phyloP scores from a whole-genome alignment of 2,797 vertebrate genomes.

The Cottoperca gobio region DNA sequence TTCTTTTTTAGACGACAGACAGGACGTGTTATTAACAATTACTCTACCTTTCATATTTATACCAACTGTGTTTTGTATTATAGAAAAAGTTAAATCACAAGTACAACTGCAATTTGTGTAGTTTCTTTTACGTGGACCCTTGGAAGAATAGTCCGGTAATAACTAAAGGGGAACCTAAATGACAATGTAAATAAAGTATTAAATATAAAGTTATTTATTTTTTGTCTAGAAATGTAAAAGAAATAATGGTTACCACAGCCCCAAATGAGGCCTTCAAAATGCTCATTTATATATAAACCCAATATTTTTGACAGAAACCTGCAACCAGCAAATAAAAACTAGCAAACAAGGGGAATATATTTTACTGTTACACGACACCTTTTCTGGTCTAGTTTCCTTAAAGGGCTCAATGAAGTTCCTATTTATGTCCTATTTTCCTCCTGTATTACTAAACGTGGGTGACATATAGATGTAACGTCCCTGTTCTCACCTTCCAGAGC shows the following conservation, averaged over 20 bases:
- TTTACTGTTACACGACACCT: not conserved
- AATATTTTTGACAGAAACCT: not conserved
- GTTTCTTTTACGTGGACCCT: too few relatives aligned
- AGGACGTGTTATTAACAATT: not conserved
- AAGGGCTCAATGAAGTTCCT: not conserved
- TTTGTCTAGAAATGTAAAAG: constrained; percentile 1
- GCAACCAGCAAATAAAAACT: not conserved
- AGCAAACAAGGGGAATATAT: not conserved
- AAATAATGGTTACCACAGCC: not conserved
- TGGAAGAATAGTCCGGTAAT: too few relatives aligned
- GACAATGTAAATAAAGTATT: too few relatives aligned
- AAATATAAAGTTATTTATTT: too few relatives aligned
- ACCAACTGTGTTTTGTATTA: not conserved
- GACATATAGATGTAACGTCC: not conserved
- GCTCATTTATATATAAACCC: not conserved
- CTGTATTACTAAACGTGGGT: not conserved
- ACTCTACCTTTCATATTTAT: not conserved
- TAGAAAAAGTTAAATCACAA: not conserved
- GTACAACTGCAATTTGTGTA: not conserved
- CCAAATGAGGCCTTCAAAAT: not conserved
- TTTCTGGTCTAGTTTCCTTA: not conserved
- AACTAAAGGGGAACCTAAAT: too few relatives aligned
- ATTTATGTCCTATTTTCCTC: not conserved
- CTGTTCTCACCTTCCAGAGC: constrained; percentile 94
- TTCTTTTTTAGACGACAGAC: not conserved